A percentile compares a stretch with the other conserved stretches of the same genome.
Conservation (phyloP, 2,888 invertebrate species). For the Pyrgus malvae region DNA sequence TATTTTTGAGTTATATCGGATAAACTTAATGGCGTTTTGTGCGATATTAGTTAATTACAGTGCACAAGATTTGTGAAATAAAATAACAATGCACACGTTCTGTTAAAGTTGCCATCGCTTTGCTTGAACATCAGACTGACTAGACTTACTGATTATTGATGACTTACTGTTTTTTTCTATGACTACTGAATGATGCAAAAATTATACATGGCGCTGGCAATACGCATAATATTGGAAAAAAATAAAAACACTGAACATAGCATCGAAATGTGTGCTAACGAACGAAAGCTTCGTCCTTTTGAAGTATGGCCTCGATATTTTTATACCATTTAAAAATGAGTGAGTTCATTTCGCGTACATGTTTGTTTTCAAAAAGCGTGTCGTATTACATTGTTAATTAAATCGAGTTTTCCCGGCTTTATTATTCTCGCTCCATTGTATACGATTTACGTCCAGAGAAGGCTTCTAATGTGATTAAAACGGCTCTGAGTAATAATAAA, state of each 20-base stretch:
- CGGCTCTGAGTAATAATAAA: slow-evolving; percentile 54
- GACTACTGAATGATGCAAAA: no score
- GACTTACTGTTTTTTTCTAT: no score
- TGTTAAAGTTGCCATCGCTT: no score
- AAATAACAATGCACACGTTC: no score
- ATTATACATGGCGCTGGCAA: no score
- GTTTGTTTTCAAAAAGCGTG: slow-evolving; percentile 39
- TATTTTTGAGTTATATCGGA: no score
- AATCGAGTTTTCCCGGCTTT: slow-evolving; percentile 46
- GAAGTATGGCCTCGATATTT: slow-evolving; percentile 38
- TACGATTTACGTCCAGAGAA: slow-evolving; percentile 35
- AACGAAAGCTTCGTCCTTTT: slow-evolving; percentile 41
- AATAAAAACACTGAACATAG: slow-evolving; percentile 59
- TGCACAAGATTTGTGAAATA: no score
- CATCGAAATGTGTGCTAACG: slow-evolving; percentile 45
- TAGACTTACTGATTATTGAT: no score
- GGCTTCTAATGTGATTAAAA: slow-evolving; percentile 55
- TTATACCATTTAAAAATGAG: slow-evolving; percentile 23
- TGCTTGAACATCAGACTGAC: no score
- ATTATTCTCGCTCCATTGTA: slow-evolving; percentile 46
- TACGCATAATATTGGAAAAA: no score
- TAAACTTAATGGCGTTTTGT: no score
- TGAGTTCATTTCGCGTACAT: slow-evolving; percentile 21
- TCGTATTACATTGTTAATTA: slow-evolving; percentile 52
- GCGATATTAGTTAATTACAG: no score